Conservation (phyloP, 2,888 invertebrate species). For the Caenorhabditis sp. region DNA sequence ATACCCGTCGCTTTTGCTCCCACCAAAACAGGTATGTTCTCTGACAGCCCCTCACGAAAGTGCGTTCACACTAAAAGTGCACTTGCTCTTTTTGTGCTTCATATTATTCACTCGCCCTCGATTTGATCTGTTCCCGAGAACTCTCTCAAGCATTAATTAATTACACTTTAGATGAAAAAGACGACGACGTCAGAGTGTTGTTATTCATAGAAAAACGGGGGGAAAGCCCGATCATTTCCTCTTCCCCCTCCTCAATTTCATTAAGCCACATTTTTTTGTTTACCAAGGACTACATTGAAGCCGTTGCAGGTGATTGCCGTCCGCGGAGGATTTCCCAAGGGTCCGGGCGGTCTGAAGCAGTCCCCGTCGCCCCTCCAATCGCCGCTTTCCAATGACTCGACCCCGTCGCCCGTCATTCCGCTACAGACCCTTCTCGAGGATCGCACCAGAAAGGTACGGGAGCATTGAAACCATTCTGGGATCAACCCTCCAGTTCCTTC, state of each 20-base stretch:
- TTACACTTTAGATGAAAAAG: no score
- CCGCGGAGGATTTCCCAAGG: slow-evolving; percentile 66
- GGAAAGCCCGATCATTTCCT: no score
- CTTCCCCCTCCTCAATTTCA: no score
- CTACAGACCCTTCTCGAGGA: slow-evolving; percentile 65
- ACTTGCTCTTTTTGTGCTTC: background rate
- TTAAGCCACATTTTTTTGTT: no score
- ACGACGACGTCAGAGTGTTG: no score
- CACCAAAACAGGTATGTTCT: slow-evolving; percentile 66
- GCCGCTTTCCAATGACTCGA: slow-evolving; percentile 68
- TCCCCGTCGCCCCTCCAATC: slow-evolving; percentile 73
- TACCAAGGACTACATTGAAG: slow-evolving; percentile 23
- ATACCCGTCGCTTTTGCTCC: slow-evolving; percentile 65
- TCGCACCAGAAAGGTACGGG: slow-evolving; percentile 65
- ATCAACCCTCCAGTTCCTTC: background rate
- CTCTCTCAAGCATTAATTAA: no score
- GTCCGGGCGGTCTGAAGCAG: slow-evolving; percentile 73
- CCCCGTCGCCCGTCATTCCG: slow-evolving; percentile 64
- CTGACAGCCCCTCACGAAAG: slow-evolving; percentile 4
- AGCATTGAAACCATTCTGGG: background rate
- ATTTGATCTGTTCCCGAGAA: no score
- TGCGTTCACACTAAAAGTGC: slow-evolving; percentile 7
- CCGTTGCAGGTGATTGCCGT: slow-evolving; percentile 66
- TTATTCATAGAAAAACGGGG: no score
- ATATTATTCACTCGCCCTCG: background rate